A percentile compares a stretch with the other conserved stretches of the same genome.
Evolutionary conservation across 2,888 invertebrate genomes (phyloP).

Genomic region (Parascotia fuliginaria): DNA sequence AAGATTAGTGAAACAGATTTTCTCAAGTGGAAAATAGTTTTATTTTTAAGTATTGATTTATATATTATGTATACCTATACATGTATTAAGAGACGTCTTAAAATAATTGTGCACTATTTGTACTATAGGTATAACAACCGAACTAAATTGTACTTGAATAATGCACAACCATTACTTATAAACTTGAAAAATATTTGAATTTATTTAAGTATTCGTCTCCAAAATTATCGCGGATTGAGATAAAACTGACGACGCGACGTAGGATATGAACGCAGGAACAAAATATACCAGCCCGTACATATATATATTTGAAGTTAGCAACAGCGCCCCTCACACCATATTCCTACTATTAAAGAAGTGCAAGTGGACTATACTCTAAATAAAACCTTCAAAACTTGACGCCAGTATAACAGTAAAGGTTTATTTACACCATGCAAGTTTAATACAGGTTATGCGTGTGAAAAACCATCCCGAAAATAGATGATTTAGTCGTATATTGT

Average conservation of each 20-base stretch:
- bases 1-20: constrained; percentile 32
- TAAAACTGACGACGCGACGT: too few relatives aligned
- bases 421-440: background rate
- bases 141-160: constrained; percentile 47
- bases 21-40: background rate
- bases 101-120: constrained; percentile 47
- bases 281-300: too few relatives aligned
- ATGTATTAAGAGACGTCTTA: constrained; percentile 12
- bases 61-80: background rate
- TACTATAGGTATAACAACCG: constrained; percentile 34
- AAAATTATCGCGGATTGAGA: too few relatives aligned
- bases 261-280: too few relatives aligned
- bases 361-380: constrained; percentile 55
- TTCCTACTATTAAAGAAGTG: too few relatives aligned
- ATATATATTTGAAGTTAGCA: too few relatives aligned
- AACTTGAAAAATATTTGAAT: constrained; percentile 11
- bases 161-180: constrained; percentile 47
- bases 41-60: background rate
- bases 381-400: constrained; percentile 52
- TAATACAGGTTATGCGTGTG: background rate
- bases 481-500: too few relatives aligned
- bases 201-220: too few relatives aligned
- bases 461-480: too few relatives aligned
- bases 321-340: too few relatives aligned
- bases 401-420: constrained; percentile 8